These are phyloP conservation scores for Chrysina gloriosa DNA, from an alignment of 2,888 invertebrate genomes.

Conservation along the genomic window DNA sequence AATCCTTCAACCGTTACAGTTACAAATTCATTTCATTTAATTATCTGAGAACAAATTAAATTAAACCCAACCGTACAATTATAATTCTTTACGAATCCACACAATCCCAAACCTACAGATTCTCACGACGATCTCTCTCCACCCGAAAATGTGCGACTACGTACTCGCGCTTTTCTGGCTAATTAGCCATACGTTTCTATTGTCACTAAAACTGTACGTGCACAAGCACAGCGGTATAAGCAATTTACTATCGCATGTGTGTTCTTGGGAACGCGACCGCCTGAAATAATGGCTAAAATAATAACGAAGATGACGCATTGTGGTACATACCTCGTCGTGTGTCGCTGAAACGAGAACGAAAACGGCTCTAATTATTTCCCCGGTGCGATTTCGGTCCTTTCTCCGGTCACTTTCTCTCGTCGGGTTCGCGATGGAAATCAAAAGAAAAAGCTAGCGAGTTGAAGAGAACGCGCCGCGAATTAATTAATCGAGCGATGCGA, in stretches of 20 bases:
- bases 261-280: not conserved
- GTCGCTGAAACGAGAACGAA: not conserved
- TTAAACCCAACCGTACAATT: too few relatives aligned
- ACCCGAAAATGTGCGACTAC: too few relatives aligned
- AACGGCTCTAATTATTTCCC: not conserved
- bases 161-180: not conserved
- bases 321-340: not conserved
- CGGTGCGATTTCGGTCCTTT: slow-evolving; percentile 1
- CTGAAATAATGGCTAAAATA: not conserved
- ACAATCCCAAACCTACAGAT: too few relatives aligned
- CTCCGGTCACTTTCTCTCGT: slow-evolving; percentile 16
- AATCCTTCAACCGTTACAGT: too few relatives aligned
- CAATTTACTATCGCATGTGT: too few relatives aligned
- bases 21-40: too few relatives aligned
- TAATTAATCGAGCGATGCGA: not conserved
- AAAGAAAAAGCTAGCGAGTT: not conserved
- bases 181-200: not conserved
- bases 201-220: not conserved
- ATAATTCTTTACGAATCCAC: too few relatives aligned
- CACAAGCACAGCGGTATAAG: not conserved
- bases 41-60: too few relatives aligned
- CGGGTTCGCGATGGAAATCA: slow-evolving; percentile 5
- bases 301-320: not conserved
- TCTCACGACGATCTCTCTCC: too few relatives aligned
- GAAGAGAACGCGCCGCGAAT: not conserved